These are phyloP conservation scores for Phyto melanocephala DNA, from an alignment of 2,888 invertebrate genomes.

Conservation along the genomic window DNA sequence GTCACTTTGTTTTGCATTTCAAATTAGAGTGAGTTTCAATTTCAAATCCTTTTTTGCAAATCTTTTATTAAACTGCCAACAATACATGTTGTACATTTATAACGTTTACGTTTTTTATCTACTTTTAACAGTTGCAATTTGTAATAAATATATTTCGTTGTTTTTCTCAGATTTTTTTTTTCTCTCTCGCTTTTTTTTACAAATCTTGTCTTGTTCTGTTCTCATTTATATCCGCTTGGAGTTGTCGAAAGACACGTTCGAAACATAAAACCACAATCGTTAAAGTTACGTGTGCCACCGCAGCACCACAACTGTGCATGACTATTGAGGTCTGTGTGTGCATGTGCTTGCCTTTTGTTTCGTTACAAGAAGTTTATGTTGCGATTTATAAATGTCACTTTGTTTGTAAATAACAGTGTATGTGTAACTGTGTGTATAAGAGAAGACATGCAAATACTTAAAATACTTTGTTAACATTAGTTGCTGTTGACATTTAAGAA, in stretches of 20 bases:
- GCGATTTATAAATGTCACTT: slow-evolving; percentile 40
- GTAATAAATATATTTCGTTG: slow-evolving; percentile 13
- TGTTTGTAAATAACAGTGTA: neutral
- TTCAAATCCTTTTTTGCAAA: slow-evolving; percentile 15
- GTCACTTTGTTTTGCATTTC: neutral
- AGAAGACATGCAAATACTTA: slow-evolving; percentile 46
- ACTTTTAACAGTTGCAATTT: neutral
- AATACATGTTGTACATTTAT: neutral
- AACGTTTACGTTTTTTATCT: neutral
- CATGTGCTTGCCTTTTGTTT: neutral
- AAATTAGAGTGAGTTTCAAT: slow-evolving; percentile 15
- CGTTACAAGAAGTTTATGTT: neutral
- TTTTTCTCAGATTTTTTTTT: neutral
- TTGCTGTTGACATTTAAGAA: slow-evolving; percentile 36
- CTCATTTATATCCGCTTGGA: slow-evolving; percentile 1
- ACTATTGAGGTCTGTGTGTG: neutral
- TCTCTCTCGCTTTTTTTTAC: slow-evolving; percentile 4
- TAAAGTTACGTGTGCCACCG: slow-evolving; percentile 35
- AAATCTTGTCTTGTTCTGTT: slow-evolving; percentile 4
- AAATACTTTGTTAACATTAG: slow-evolving; percentile 39
- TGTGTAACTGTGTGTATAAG: neutral
- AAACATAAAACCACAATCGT: slow-evolving; percentile 45
- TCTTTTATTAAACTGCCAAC: neutral
- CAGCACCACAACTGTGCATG: slow-evolving; percentile 38
- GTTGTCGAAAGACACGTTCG: slow-evolving; percentile 29